Conservation (phyloP, 2,888 invertebrate species). For the Bombylius discolor region DNA sequence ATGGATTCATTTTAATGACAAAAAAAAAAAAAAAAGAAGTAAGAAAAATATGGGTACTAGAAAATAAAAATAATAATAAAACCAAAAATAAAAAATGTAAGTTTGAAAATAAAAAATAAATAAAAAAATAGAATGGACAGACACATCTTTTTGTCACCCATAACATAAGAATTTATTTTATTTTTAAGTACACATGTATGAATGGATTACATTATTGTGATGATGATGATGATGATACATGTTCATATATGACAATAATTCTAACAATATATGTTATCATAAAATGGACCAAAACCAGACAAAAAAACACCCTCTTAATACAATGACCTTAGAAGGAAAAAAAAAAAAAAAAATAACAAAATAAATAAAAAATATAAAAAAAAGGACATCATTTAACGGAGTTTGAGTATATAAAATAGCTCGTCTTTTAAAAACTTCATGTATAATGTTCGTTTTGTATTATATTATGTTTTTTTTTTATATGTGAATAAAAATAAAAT, state of each 20-base stretch:
- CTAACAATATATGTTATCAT: neutral
- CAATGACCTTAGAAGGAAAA: constrained; percentile 9
- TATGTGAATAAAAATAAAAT: too few species aligned
- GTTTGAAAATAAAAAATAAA: neutral
- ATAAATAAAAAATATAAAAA: too few species aligned
- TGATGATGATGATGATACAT: too few species aligned
- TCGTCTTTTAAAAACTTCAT: neutral
- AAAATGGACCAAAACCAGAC: constrained; percentile 4
- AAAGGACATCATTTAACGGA: too few species aligned
- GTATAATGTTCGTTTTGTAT: neutral
- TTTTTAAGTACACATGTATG: too few species aligned
- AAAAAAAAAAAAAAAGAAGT: neutral
- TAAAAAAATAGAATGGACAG: constrained; percentile 1
- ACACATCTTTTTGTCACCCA: neutral
- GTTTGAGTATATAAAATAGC: too few species aligned
- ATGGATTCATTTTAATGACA: constrained; percentile 16
- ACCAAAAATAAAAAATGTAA: too few species aligned
- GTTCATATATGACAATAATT: too few species aligned
- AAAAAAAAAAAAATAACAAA: neutral
- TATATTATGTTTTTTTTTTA: too few species aligned
- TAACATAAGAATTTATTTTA: too few species aligned
- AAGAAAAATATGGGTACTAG: neutral
- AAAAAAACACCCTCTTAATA: constrained; percentile 9
- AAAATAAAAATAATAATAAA: neutral
- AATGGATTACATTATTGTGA: too few species aligned